Evolutionary conservation across 2,888 invertebrate species (phyloP), one percentile per base, ranked within the genome.

Genomic region (Zootermopsis nevadensis): DNA sequence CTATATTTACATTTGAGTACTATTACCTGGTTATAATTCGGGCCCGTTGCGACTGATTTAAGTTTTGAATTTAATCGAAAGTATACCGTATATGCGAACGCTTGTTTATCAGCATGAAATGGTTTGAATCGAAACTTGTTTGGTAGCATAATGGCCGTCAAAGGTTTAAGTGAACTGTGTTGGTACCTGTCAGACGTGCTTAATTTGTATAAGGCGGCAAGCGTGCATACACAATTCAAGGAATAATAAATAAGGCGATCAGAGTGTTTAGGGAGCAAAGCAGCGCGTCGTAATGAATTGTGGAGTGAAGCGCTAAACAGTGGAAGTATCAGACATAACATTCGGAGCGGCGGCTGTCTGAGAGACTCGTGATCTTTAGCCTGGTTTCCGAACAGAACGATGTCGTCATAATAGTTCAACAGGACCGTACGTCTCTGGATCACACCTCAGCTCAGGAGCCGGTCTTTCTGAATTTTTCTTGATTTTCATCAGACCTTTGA

Each of bases 181-280:
- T 15, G n/a, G 27, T 60, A n/a, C 60, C n/a, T 60, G 27, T 60
- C n/a, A 60, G 27, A n/a, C 24, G 27, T 19, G 8, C 15, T 53
- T 53, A 53, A 53, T 53, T 53, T 53, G 53, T 53, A 53, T 15
- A 2, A 53, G 53, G 53, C 60, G 60, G n/a, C 60, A 60, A 60
- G 27, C 60, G 60, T 6, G 48, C 15, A 12, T 48, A 19, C 48
- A 48, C 48, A 48, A 48, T 12, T 48, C 27, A 8, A 60, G 60
- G 60, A 60, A 60, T 60, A 60, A 60, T 60, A 60, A 60, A 60
- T 60, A 55, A 55, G 55, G 24, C 24, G 55, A 55, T 55, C 24
- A 55, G 22, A 55, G 22, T 55, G 55, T 55, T 55, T 55, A 55
- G 19, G 12, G n/a, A 55, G 55, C n/a, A 4, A 55, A 55, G 55